phyloP scores from a whole-genome alignment of 1,140 invertebrate species.

The Oppia nitens region DNA sequence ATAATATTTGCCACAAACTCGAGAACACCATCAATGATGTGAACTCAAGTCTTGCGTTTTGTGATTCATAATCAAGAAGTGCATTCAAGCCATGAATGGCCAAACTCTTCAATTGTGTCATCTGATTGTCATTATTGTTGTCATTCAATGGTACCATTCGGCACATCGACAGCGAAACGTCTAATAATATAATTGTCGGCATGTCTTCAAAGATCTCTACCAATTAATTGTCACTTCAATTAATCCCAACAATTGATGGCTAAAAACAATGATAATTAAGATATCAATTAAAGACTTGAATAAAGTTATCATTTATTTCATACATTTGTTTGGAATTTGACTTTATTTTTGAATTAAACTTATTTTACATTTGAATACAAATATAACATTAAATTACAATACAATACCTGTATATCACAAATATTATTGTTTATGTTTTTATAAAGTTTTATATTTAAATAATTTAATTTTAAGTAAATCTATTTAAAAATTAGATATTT shows the following conservation, averaged over 20 bases:
- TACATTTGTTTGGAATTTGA: too few relatives aligned
- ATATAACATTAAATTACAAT: too few relatives aligned
- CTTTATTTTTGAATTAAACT: too few relatives aligned
- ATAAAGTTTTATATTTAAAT: too few relatives aligned
- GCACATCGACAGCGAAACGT: slow-evolving; percentile 61
- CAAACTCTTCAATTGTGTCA: slow-evolving; percentile 43
- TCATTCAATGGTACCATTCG: slow-evolving; percentile 36
- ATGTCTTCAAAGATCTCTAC: slow-evolving; percentile 30
- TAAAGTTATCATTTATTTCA: too few relatives aligned
- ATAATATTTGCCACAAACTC: slow-evolving; percentile 54
- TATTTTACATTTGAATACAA: too few relatives aligned
- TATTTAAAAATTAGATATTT: too few relatives aligned
- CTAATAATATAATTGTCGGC: slow-evolving; percentile 58
- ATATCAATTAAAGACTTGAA: background rate
- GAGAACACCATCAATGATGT: slow-evolving; percentile 66
- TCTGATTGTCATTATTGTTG: slow-evolving; percentile 33
- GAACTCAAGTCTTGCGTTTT: slow-evolving; percentile 73
- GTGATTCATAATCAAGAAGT: slow-evolving; percentile 61
- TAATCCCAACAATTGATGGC: background rate
- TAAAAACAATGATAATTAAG: background rate
- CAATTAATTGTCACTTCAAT: background rate
- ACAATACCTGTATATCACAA: too few relatives aligned
- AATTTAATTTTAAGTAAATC: too few relatives aligned
- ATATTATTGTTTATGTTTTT: too few relatives aligned
- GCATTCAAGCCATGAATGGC: slow-evolving; percentile 65